A percentile compares a stretch with the other conserved stretches of the same genome.
These are phyloP conservation scores for Grallaria varia DNA, from an alignment of 2,113 vertebrate species.

Conservation along the genomic window DNA sequence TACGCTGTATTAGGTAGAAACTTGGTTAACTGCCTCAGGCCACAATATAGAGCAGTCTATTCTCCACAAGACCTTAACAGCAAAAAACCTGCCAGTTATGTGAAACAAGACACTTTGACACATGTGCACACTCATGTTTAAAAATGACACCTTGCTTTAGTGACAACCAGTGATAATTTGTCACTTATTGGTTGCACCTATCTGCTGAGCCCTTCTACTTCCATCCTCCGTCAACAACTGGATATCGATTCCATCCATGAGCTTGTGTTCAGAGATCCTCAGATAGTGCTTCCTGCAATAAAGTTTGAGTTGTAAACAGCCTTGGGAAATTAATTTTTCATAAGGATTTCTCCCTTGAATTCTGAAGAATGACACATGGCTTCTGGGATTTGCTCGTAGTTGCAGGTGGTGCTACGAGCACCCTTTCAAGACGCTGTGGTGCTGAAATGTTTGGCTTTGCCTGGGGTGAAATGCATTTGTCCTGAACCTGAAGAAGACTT, in stretches of 20 bases:
- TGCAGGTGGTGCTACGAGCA: not conserved
- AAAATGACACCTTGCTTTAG: not conserved
- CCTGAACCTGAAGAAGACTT: not conserved
- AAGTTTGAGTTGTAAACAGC: not conserved
- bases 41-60: not conserved
- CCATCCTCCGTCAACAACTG: not conserved
- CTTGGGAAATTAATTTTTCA: not conserved
- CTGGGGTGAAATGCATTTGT: not conserved
- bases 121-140: rapidly evolving
- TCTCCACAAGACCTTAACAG: not conserved
- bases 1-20: not conserved
- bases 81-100: not conserved
- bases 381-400: not conserved
- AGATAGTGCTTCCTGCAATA: not conserved
- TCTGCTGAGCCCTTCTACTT: not conserved
- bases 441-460: not conserved
- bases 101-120: not conserved
- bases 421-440: not conserved
- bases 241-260: not conserved
- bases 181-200: not conserved
- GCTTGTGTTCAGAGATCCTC: not conserved
- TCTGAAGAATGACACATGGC: not conserved
- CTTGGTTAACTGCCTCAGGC: not conserved
- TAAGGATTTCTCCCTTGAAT: not conserved
- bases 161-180: not conserved